Evolutionary conservation across 2,888 invertebrate genomes (phyloP).

Genomic region (Mythimna ferrago): DNA sequence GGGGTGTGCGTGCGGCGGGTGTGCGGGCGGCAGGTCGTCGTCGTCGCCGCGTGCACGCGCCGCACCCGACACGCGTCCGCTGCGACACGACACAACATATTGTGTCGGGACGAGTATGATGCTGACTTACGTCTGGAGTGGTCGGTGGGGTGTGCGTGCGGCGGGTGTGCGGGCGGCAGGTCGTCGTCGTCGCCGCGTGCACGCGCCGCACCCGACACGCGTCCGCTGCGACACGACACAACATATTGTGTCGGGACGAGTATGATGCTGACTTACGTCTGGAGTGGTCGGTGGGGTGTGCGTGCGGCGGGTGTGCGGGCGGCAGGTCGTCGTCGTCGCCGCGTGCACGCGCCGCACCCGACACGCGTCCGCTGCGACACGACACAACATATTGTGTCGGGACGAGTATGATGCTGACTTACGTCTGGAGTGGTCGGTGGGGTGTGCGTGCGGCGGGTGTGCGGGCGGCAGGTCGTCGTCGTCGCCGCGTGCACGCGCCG

Average conservation of each 20-base stretch:
- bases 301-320: constrained; percentile 4
- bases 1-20: not conserved
- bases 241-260: too few species aligned
- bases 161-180: too few species aligned
- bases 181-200: too few species aligned
- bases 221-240: too few species aligned
- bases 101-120: too few species aligned
- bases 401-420: not conserved
- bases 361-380: constrained; percentile 34
- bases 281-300: constrained; percentile 8
- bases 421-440: constrained; percentile 24
- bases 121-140: constrained; percentile 22
- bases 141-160: constrained; percentile 4
- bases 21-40: constrained; percentile 7
- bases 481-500: constrained; percentile 70
- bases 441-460: constrained; percentile 19
- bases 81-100: too few species aligned
- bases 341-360: constrained; percentile 38
- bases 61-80: too few species aligned
- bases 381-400: not conserved
- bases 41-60: not conserved
- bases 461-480: constrained; percentile 59
- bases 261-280: constrained; percentile 19
- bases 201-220: too few species aligned
- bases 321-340: constrained; percentile 11